A percentile compares a stretch with the other conserved stretches of the same genome.
These are phyloP conservation scores for Penelope pileata DNA, from an alignment of 2,113 vertebrate species.

Conservation along the genomic window DNA sequence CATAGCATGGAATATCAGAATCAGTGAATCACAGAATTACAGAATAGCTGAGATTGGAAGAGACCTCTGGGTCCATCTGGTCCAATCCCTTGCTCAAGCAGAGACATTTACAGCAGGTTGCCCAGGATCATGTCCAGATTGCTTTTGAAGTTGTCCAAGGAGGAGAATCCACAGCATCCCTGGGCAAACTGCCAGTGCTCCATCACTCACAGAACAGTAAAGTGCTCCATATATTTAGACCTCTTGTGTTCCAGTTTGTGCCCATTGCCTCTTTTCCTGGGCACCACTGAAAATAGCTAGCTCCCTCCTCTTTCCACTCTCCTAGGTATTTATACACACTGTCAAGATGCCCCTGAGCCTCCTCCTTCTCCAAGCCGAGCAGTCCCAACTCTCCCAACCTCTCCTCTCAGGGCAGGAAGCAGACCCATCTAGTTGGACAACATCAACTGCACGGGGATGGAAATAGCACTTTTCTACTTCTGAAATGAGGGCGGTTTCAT, in stretches of 20 bases:
- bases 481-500: not conserved
- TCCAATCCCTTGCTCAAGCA: not conserved
- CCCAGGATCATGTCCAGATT: not conserved
- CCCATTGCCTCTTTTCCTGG: not conserved
- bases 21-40: not conserved
- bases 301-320: not conserved
- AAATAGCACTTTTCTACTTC: conserved; percentile 1
- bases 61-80: not conserved
- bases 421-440: conserved; percentile 11
- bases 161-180: not conserved
- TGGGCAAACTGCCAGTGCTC: not conserved
- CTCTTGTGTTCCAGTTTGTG: not conserved
- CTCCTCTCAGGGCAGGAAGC: not conserved
- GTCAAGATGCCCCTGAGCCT: not conserved
- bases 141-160: not conserved
- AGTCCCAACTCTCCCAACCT: not conserved
- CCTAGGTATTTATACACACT: not conserved
- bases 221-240: not conserved
- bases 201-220: not conserved
- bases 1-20: not conserved
- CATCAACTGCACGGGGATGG: not conserved
- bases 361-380: not conserved
- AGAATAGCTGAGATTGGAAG: not conserved
- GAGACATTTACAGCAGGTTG: not conserved
- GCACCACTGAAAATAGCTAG: not conserved